phyloP scores from a whole-genome alignment of 2,888 invertebrate species.

The Abrostola tripartita region DNA sequence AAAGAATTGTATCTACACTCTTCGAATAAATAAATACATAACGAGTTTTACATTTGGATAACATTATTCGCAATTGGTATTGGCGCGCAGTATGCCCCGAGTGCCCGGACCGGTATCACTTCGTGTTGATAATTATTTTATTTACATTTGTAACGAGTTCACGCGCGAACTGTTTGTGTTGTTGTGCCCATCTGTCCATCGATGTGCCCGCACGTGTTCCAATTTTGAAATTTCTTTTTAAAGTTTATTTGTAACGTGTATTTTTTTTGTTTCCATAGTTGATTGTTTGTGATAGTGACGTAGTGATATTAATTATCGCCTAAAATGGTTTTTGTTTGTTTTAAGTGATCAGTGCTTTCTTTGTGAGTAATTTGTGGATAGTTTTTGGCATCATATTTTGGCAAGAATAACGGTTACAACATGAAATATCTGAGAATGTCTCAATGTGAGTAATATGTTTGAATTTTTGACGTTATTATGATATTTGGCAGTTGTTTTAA shows the following conservation, averaged over 20 bases:
- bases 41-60: conserved; percentile 67
- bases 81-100: conserved; percentile 61
- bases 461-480: neutral
- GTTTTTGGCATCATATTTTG: conserved; percentile 40
- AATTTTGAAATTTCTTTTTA: conserved; percentile 25
- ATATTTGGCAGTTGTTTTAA: conserved; percentile 1
- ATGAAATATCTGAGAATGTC: conserved; percentile 44
- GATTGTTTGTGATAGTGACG: conserved; percentile 7
- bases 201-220: conserved; percentile 36
- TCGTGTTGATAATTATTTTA: conserved; percentile 57
- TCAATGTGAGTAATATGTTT: conserved; percentile 42
- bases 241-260: neutral
- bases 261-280: conserved; percentile 11
- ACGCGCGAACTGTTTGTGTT: conserved; percentile 48
- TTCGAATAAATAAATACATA: conserved; percentile 74
- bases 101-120: conserved; percentile 50
- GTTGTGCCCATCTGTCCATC: conserved; percentile 14
- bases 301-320: conserved; percentile 15
- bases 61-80: conserved; percentile 59
- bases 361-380: conserved; percentile 19
- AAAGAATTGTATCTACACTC: conserved; percentile 68
- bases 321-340: conserved; percentile 15
- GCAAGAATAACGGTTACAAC: conserved; percentile 26
- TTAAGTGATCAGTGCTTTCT: conserved; percentile 19
- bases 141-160: conserved; percentile 49